Percentiles rank a stretch among this genome's conserved stretches.
phyloP scores from a whole-genome alignment of 2,797 vertebrate species.

The Melanotaenia nigrans region DNA sequence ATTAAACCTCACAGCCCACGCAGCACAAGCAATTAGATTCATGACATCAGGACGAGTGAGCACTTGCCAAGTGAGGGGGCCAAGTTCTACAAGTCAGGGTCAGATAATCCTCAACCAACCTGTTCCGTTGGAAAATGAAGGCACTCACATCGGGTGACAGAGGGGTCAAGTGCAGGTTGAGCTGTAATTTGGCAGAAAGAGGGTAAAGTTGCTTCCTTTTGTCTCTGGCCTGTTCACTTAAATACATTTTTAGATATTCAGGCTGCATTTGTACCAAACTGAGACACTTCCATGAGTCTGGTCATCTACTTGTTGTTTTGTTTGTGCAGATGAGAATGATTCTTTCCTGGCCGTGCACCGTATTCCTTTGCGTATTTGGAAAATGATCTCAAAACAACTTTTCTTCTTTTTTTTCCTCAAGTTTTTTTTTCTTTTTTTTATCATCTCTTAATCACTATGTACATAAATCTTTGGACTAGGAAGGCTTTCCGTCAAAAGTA shows the following conservation, averaged over 20 bases:
- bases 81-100: constrained; percentile 50
- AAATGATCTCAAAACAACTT: background rate
- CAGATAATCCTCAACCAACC: constrained; percentile 54
- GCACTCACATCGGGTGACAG: constrained; percentile 42
- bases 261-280: background rate
- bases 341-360: background rate
- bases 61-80: constrained; percentile 61
- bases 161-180: constrained; percentile 70
- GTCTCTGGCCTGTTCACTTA: constrained; percentile 36
- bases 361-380: background rate
- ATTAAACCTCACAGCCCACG: constrained; percentile 86
- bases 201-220: constrained; percentile 49
- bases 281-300: background rate
- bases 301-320: background rate
- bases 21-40: constrained; percentile 79
- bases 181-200: constrained; percentile 26
- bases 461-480: background rate
- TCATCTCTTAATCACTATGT: too few relatives aligned
- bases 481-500: background rate
- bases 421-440: background rate
- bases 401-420: background rate
- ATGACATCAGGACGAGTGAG: constrained; percentile 77
- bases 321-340: background rate
- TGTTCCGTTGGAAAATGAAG: constrained; percentile 31
- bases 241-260: constrained; percentile 17